A percentile compares a stretch with the other conserved stretches of the same genome.
Evolutionary conservation across 2,888 invertebrate species (phyloP).

Genomic region (Agrilus biguttatus): DNA sequence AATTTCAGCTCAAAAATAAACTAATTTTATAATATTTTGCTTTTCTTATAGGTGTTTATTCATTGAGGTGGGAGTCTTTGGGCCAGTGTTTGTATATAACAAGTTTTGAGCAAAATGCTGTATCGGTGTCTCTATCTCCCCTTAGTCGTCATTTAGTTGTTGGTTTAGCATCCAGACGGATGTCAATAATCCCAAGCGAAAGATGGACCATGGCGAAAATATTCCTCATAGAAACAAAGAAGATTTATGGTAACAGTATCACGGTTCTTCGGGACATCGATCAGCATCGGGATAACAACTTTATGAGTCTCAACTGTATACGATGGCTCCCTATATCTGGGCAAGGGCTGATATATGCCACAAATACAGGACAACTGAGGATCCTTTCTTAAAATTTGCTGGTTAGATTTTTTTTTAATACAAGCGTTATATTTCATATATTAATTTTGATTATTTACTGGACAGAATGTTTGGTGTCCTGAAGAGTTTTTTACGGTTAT

Average conservation of each 20-base stretch:
- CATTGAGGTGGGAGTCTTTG: conserved; percentile 56
- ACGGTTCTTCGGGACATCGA: conserved; percentile 50
- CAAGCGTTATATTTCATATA: no score
- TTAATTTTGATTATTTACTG: no score
- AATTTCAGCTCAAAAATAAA: not conserved
- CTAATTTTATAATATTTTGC: not conserved
- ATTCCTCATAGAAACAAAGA: conserved; percentile 26
- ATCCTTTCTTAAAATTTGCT: conserved; percentile 36
- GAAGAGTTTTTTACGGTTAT: no score
- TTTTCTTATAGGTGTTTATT: conserved; percentile 52
- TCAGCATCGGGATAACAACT: conserved; percentile 46
- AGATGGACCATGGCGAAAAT: conserved; percentile 34
- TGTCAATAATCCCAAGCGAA: conserved; percentile 40
- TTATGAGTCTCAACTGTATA: conserved; percentile 69
- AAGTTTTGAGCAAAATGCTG: conserved; percentile 61
- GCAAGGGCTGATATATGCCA: conserved; percentile 74
- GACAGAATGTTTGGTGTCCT: no score
- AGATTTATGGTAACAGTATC: conserved; percentile 20
- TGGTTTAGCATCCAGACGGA: conserved; percentile 56
- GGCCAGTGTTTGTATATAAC: conserved; percentile 70
- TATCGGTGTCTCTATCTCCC: conserved; percentile 76
- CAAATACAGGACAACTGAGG: conserved; percentile 68
- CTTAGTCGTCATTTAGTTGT: conserved; percentile 65
- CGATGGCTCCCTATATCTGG: conserved; percentile 73
- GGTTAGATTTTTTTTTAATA: not conserved